Evolutionary conservation across 2,888 invertebrate genomes (phyloP), one percentile per base, ranked within the genome.

Genomic region (Brachyopa scutellaris): DNA sequence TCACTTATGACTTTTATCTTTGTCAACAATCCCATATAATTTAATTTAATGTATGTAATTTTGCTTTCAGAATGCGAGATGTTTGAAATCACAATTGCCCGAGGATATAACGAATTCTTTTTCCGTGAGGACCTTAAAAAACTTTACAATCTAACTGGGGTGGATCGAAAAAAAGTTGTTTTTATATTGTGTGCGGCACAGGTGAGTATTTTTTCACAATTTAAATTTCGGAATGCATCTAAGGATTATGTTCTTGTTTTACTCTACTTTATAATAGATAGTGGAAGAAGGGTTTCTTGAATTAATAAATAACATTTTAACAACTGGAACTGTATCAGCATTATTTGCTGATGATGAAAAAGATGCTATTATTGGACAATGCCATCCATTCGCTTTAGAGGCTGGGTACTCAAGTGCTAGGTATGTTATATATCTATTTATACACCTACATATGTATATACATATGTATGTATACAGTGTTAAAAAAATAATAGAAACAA

Each of bases 281-380:
- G 92, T 94, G 0, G 95, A 96, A 86, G 96, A 96, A 89, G 94
- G 95, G 9, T 97, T 98, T 88, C 89, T 98, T 74, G 97, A 98
- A 90, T 92, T 96, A 84, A 95, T 97, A 74, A 98, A 98, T 90
- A 97, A 97, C 87, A 97, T 98, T 88, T 90, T 98, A 74, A 97
- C 97, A 90, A 95, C 96, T 61, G 97, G 97, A 0, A 94, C 96
- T 90, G 95, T 97, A 1, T 96, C 97, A 0, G 95, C 97, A 0
- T 90, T 98, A 36, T 98, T 96, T 87, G 92, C 93, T 2, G 97
- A 97, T 80, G 97, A 97, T 53, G 97, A 98, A 85, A 97, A 96
- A 86, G 97, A 97, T 84, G 92, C 91, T 21, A 94, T 97, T 82
- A 93, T 97, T 59, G 93, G 93, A 84, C 88, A 93, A 2, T 93